Evolutionary conservation across 2,113 vertebrate species (phyloP).

Genomic region (Butastur rufipennis): DNA sequence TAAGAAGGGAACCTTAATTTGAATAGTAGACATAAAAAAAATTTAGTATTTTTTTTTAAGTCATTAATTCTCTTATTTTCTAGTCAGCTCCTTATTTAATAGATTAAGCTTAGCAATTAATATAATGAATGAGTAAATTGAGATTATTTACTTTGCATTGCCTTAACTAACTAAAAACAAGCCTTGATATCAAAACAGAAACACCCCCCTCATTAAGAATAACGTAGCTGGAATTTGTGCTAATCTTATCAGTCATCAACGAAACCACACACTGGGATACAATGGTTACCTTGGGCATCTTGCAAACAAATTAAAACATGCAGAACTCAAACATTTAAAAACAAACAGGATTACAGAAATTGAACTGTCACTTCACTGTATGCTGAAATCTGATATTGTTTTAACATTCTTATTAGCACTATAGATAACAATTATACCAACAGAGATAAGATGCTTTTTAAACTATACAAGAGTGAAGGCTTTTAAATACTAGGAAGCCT

Average conservation of each 20-base stretch:
- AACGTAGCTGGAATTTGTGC: not conserved
- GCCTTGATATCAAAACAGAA: not conserved
- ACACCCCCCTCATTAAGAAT: not conserved
- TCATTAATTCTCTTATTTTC: not conserved
- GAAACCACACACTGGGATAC: not conserved
- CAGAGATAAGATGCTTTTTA: not conserved
- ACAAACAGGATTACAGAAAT: not conserved
- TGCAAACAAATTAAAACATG: conserved; percentile 6
- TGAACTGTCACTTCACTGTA: not conserved
- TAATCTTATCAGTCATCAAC: not conserved
- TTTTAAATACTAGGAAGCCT: not conserved
- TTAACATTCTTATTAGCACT: not conserved
- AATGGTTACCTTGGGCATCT: not conserved
- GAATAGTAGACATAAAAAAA: not conserved
- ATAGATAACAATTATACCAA: not conserved
- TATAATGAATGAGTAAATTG: not conserved
- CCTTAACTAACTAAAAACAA: not conserved
- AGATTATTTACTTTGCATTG: not conserved
- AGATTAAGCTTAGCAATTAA: not conserved
- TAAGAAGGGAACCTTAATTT: not conserved
- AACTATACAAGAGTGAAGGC: not conserved
- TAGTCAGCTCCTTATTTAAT: not conserved
- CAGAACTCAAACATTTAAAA: not conserved
- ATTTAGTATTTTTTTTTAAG: not conserved
- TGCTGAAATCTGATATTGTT: not conserved